Base-by-base conservation (phyloP, 2,888 invertebrate species). In the Melinaea menophilus region DNA sequence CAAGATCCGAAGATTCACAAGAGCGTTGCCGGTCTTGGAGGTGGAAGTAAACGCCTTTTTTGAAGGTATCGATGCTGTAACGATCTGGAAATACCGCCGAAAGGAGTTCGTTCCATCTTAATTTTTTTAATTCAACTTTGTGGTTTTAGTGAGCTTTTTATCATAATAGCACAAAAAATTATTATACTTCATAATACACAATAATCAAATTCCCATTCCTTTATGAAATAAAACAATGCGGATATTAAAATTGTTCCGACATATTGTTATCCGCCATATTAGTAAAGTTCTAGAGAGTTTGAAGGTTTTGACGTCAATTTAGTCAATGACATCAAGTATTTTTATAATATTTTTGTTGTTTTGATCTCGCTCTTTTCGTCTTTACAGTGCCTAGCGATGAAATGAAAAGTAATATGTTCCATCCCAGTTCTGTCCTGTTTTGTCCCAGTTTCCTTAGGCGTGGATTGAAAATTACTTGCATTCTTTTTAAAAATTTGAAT, bases 231-330 rank as follows among this genome's bases (percentile, higher is more conserved):
- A 78, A 79, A 5, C 22, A 22, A 75, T 70, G 71, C 77, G 80
- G 84, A 82, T 84, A 85, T 86, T 85, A 83, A 85, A 85, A 86
- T 86, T 85, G 82, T 84, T 86, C 79, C 73, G 70, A 74, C 77
- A 81, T 81, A 82, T 80, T 79, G 79, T 80, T 37, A 37, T 75
- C 78, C 69, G 74, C 75, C 75, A 84, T 85, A 86, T 87, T 86
- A 84, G 75, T 75, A 85, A 86, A 86, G 84, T 86, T 86, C 67
- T 70, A 63, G 67, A 60, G 66, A 68, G 68, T 69, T 68, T 68
- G 69, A 80, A 81, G 76, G 80, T 82, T 79, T 74, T 75, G 72
- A 74, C 81, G 76, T 82, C 79, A 80, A 84, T 85, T 85, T 82
- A 75, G 82, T 85, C 48, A 73, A 71, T 77, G 78, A 78, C 78